These are phyloP conservation scores for Eilema caniola DNA, from an alignment of 2,888 invertebrate species.

Conservation along the genomic window DNA sequence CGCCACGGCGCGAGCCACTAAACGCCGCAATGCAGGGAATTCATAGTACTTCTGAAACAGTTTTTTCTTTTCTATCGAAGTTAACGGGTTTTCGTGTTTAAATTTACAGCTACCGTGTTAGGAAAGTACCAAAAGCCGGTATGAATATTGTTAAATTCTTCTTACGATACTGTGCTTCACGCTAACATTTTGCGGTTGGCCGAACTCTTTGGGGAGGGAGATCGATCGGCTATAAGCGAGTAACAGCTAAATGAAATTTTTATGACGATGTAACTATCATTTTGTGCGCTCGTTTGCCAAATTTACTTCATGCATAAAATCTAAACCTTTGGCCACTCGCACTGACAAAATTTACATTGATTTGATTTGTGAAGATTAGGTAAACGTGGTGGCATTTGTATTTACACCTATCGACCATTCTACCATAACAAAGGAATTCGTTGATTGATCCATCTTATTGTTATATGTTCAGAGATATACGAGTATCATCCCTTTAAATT, in stretches of 20 bases:
- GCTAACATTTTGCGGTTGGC: neutral
- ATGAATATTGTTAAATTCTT: neutral
- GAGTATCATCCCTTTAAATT: neutral
- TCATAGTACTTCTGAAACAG: neutral
- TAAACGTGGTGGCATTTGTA: too few species aligned
- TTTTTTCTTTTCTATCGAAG: neutral
- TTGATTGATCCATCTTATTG: neutral
- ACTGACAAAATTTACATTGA: too few species aligned
- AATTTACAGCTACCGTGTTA: neutral
- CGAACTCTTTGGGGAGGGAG: neutral
- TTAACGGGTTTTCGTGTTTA: neutral
- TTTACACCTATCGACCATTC: too few species aligned
- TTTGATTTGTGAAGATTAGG: too few species aligned
- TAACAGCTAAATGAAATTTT: too few species aligned
- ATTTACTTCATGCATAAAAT: neutral
- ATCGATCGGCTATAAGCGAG: neutral
- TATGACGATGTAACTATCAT: too few species aligned
- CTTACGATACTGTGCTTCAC: neutral
- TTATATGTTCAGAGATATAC: neutral
- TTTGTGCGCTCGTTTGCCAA: too few species aligned
- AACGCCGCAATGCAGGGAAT: conserved; percentile 16
- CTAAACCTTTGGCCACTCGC: neutral
- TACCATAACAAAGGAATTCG: neutral
- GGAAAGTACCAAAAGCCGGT: neutral
- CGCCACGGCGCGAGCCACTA: conserved; percentile 4